Evolutionary conservation across 2,888 invertebrate species (phyloP).

Genomic region (Ditula angustiorana): DNA sequence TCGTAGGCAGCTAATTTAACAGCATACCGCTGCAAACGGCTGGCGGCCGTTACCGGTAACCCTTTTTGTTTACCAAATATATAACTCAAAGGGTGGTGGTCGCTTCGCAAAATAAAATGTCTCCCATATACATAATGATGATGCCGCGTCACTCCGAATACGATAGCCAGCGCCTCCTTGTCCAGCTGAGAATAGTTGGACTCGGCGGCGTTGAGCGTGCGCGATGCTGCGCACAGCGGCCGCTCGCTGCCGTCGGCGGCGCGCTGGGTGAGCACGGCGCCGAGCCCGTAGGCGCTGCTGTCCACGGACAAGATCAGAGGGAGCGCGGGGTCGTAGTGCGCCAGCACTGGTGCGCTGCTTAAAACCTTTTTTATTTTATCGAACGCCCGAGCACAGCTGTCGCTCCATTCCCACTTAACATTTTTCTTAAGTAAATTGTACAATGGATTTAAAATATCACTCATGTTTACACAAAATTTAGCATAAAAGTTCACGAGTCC

Average conservation of each 20-base stretch:
- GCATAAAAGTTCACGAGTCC: constrained; percentile 13
- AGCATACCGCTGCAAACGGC: constrained; percentile 17
- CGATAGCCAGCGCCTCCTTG: not conserved
- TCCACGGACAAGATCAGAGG: not conserved
- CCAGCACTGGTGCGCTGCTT: not conserved
- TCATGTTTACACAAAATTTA: constrained; percentile 3
- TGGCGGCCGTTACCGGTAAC: constrained; percentile 17
- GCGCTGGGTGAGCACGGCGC: not conserved
- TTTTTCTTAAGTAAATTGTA: not conserved
- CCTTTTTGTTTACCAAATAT: constrained; percentile 15
- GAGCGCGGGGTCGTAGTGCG: not conserved
- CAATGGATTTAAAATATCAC: not conserved
- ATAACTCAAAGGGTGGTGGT: not conserved
- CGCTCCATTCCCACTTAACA: not conserved
- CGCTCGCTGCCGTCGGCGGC: not conserved
- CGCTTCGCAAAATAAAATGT: not conserved
- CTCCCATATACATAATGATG: not conserved
- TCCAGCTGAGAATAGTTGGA: not conserved
- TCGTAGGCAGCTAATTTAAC: constrained; percentile 20
- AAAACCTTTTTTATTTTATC: not conserved
- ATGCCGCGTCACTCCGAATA: not conserved
- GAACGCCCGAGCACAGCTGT: not conserved
- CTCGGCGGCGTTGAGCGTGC: constrained; percentile 1
- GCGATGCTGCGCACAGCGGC: not conserved
- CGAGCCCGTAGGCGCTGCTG: not conserved